These are phyloP conservation scores for Drymodes brunneopygia DNA, from an alignment of 2,113 vertebrate species.

Conservation along the genomic window DNA sequence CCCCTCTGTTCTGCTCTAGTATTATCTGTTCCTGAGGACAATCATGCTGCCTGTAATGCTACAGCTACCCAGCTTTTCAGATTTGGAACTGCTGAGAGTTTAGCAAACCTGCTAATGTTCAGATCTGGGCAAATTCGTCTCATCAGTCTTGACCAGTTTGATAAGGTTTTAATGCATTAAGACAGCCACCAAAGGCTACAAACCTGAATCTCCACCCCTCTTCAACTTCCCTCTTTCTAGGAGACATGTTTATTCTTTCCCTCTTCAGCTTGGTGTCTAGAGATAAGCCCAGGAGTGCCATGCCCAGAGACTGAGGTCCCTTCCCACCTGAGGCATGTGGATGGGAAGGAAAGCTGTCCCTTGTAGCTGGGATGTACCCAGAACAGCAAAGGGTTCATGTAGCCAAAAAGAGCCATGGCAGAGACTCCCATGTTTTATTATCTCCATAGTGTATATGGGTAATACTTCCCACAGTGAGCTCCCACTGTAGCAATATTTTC, in stretches of 20 bases:
- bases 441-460: neutral
- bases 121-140: neutral
- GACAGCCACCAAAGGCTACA: neutral
- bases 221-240: neutral
- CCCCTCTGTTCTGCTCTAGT: neutral
- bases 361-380: neutral
- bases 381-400: fast-evolving
- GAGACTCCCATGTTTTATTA: neutral
- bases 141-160: neutral
- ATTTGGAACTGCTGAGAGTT: neutral
- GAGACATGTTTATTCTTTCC: neutral
- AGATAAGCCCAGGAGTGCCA: neutral
- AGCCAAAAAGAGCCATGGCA: neutral
- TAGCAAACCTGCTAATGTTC: neutral
- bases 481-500: neutral
- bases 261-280: neutral
- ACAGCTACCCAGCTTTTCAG: neutral
- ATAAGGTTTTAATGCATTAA: neutral
- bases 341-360: neutral
- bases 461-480: neutral
- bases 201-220: neutral
- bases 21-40: neutral
- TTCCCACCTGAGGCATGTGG: neutral
- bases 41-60: neutral
- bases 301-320: neutral